Evolutionary conservation across 2,888 invertebrate genomes (phyloP).

Genomic region (Tromatobia lineatoria): DNA sequence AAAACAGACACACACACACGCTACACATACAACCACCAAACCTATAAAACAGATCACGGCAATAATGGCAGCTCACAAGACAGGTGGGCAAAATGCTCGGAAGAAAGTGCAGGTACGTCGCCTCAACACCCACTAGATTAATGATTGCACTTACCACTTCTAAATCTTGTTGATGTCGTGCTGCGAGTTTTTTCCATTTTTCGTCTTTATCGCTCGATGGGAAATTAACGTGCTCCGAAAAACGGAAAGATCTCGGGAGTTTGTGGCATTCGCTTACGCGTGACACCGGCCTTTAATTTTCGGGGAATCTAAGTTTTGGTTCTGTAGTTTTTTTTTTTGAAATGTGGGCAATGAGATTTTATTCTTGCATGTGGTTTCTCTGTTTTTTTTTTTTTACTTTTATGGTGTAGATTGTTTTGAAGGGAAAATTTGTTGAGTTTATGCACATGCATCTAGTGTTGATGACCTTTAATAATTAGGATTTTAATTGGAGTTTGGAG

Average conservation of each 20-base stretch:
- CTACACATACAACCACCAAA: slow-evolving; percentile 21
- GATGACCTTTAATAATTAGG: too few species aligned
- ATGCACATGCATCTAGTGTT: too few species aligned
- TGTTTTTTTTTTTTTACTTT: too few species aligned
- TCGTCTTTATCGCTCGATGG: background rate
- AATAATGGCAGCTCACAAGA: slow-evolving; percentile 86
- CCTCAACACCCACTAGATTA: background rate
- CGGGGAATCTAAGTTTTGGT: background rate
- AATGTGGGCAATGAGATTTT: too few species aligned
- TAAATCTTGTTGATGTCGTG: background rate
- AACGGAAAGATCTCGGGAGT: too few species aligned
- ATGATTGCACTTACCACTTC: background rate
- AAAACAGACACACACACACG: slow-evolving; percentile 15
- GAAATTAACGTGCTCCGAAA: background rate
- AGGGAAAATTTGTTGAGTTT: too few species aligned
- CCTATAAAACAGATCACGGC: slow-evolving; percentile 38
- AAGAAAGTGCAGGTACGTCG: slow-evolving; percentile 87
- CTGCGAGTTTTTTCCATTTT: background rate
- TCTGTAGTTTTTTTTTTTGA: too few species aligned
- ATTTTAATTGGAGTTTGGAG: too few species aligned
- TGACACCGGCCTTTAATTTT: slow-evolving; percentile 2
- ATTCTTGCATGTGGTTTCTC: too few species aligned
- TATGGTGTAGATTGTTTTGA: too few species aligned
- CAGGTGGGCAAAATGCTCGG: slow-evolving; percentile 86
- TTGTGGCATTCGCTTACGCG: background rate